Conservation (phyloP, 1,140 invertebrate genomes). For the Apis dorsata region DNA sequence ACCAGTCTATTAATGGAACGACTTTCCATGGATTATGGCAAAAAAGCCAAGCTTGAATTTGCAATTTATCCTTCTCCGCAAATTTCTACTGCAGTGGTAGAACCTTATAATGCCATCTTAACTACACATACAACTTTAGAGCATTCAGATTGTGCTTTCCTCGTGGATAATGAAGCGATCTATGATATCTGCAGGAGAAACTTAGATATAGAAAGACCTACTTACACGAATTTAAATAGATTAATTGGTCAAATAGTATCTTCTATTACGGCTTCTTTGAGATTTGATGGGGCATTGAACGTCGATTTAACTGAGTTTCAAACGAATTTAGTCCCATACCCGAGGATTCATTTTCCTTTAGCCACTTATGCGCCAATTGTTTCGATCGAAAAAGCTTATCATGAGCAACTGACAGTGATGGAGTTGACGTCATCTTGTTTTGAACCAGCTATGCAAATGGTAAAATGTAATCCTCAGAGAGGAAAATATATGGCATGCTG, state of each 20-base stretch:
- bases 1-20: conserved; percentile 89
- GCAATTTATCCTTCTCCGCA: conserved; percentile 85
- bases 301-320: conserved; percentile 87
- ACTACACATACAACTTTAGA: conserved; percentile 89
- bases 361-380: conserved; percentile 89
- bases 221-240: conserved; percentile 84
- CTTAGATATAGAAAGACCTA: conserved; percentile 83
- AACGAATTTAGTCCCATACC: conserved; percentile 81
- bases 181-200: conserved; percentile 86
- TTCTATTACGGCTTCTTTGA: conserved; percentile 84
- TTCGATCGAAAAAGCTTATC: conserved; percentile 85
- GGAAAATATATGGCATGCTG: conserved; percentile 84
- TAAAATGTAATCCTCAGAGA: conserved; percentile 70
- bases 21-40: conserved; percentile 86
- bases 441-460: conserved; percentile 87
- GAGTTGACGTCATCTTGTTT: conserved; percentile 90
- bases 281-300: conserved; percentile 86
- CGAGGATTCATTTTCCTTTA: conserved; percentile 81
- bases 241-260: conserved; percentile 84
- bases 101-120: conserved; percentile 92
- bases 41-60: conserved; percentile 84
- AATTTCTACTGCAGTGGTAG: conserved; percentile 90
- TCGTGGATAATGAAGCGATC: conserved; percentile 93
- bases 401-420: conserved; percentile 85
- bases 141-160: conserved; percentile 90